Evolutionary conservation across 2,888 invertebrate species (phyloP).

Genomic region (Caenorhabditis imperialis): DNA sequence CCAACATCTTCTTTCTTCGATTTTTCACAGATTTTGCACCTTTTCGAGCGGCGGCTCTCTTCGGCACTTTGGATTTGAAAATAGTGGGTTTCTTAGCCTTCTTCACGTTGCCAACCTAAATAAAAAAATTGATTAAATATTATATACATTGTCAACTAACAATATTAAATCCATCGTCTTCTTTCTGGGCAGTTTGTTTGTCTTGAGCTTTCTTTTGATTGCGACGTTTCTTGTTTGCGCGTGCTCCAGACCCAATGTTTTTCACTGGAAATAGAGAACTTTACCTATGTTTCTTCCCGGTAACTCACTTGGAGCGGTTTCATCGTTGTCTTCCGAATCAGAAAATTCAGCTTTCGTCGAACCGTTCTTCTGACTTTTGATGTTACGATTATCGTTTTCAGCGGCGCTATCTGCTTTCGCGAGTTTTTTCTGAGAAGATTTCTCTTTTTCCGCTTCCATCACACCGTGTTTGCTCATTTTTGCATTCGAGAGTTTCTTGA

Average conservation of each 20-base stretch:
- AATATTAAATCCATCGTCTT: constrained; percentile 67
- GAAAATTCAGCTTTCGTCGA: constrained; percentile 10
- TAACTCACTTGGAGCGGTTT: constrained; percentile 30
- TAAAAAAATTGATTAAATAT: too few relatives aligned
- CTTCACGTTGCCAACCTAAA: constrained; percentile 46
- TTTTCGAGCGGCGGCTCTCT: constrained; percentile 60
- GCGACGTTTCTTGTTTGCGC: constrained; percentile 60
- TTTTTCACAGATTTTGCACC: constrained; percentile 64
- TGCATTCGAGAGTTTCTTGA: constrained; percentile 92
- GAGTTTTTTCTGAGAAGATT: constrained; percentile 13
- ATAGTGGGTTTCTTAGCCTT: constrained; percentile 56
- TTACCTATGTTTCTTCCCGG: neutral
- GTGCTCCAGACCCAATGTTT: constrained; percentile 57
- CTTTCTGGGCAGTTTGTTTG: constrained; percentile 50
- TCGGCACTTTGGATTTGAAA: constrained; percentile 55
- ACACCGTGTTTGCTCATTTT: constrained; percentile 57
- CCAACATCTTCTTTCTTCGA: constrained; percentile 63
- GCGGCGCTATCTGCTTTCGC: constrained; percentile 9
- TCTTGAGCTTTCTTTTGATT: constrained; percentile 60
- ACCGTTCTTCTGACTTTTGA: neutral
- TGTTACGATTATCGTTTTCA: neutral
- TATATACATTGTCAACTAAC: too few relatives aligned
- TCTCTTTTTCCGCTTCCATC: constrained; percentile 42
- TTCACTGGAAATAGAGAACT: constrained; percentile 31
- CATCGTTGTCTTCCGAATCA: constrained; percentile 50